Evolutionary conservation across 2,888 invertebrate species (phyloP), one percentile per base, ranked within the genome.

Genomic region (Alsophila aescularia): DNA sequence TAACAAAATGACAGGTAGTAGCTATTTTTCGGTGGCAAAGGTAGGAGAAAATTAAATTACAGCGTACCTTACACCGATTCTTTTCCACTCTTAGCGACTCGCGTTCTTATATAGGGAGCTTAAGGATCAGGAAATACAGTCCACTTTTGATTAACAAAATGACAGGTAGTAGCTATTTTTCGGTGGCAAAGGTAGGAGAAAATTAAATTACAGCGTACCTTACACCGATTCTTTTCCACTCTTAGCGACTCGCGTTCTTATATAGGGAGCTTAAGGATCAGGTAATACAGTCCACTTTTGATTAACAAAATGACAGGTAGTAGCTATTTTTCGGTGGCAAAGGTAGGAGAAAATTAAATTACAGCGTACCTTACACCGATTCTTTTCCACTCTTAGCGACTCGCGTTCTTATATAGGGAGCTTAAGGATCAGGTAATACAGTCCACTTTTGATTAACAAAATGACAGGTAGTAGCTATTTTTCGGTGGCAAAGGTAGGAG

Each of bases 181-280:
- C n/a, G n/a, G n/a, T n/a, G n/a, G n/a, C n/a, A n/a, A n/a, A n/a
- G n/a, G n/a, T n/a, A n/a, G n/a, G n/a, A n/a, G n/a, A n/a, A n/a
- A n/a, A n/a, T n/a, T n/a, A n/a, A n/a, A n/a, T n/a, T 99, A 44
- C 96, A 96, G 66, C 97, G 96, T 84, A 97, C 98, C 0, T 93
- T 99, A 67, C 99, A 14, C 98, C 99, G 0, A 93, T 99, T 27
- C 94, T 99, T 45, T 99, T 99, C 88, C 96, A 98, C 81, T 98
- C 98, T 0, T 99, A 97, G 81, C 94, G 96, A 47, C 92, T 99
- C 39, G 97, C 98, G 0, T 96, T 95, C 80, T 94, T 95, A 49
- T 99, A 98, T 77, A 95, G 95, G 78, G 93, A 94, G n/a, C 92
- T 96, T 12, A 93, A 94, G 56, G 94, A 96, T 8, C 94, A 97